phyloP scores from a whole-genome alignment of 2,888 invertebrate species.

The Trachelus stipa region DNA sequence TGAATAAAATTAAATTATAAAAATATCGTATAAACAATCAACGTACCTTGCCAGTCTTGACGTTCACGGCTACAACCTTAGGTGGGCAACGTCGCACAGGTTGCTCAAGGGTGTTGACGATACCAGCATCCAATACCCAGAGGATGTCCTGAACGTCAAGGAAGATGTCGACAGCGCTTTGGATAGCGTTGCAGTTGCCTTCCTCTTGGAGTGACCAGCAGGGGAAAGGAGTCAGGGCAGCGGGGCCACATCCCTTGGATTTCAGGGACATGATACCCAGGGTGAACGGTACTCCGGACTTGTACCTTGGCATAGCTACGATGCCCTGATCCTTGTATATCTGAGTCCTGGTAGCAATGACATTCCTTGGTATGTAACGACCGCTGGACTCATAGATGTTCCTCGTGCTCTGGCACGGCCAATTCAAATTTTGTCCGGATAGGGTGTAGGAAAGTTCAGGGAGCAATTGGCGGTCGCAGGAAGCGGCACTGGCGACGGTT shows the following conservation, averaged over 20 bases:
- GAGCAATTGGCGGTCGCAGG: conserved; percentile 46
- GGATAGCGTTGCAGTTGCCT: conserved; percentile 74
- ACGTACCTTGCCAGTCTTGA: conserved; percentile 70
- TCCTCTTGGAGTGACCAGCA: conserved; percentile 75
- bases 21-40: background rate
- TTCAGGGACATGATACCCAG: conserved; percentile 71
- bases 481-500: conserved; percentile 22
- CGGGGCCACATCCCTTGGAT: conserved; percentile 64
- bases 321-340: conserved; percentile 70
- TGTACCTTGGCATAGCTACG: conserved; percentile 72
- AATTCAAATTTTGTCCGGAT: conserved; percentile 55
- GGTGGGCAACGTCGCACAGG: conserved; percentile 77
- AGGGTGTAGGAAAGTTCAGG: conserved; percentile 51
- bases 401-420: conserved; percentile 69
- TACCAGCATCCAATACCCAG: conserved; percentile 80
- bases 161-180: conserved; percentile 78
- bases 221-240: conserved; percentile 73
- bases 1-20: background rate
- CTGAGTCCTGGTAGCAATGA: conserved; percentile 73
- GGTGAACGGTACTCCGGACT: conserved; percentile 76
- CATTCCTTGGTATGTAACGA: conserved; percentile 71
- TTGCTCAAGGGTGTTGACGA: conserved; percentile 75
- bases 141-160: conserved; percentile 74
- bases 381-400: conserved; percentile 72
- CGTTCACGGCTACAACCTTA: conserved; percentile 75